Percentiles rank a stretch among this genome's conserved stretches.
Evolutionary conservation across 2,113 vertebrate species (phyloP).

Genomic region (Triplophysa siluroides): DNA sequence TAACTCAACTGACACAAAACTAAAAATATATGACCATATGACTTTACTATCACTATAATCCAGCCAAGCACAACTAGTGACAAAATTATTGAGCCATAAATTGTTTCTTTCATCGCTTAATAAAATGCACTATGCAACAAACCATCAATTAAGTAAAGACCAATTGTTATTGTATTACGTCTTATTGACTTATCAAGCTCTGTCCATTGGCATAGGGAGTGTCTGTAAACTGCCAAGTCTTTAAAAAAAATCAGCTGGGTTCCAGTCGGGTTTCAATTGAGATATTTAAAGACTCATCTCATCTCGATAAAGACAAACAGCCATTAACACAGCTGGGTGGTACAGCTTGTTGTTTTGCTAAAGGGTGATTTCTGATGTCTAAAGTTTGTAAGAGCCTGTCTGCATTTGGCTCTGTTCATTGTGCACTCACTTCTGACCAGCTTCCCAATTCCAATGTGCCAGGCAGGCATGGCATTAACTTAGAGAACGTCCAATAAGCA

Average conservation of each 20-base stretch:
- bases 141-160: neutral
- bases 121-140: neutral
- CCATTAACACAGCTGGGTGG: neutral
- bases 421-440: neutral
- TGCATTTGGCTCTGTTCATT: conserved; percentile 13
- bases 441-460: conserved; percentile 13
- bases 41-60: neutral
- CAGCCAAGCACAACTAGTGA: neutral
- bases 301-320: neutral
- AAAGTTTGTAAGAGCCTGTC: conserved; percentile 4
- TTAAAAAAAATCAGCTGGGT: neutral
- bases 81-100: neutral
- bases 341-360: neutral
- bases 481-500: neutral
- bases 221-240: neutral
- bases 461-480: neutral
- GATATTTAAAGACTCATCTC: neutral
- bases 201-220: neutral
- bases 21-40: neutral
- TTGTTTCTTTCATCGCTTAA: neutral
- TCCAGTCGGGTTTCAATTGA: neutral
- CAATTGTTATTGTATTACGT: neutral
- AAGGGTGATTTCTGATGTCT: conserved; percentile 1
- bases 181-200: neutral
- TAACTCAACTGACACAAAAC: neutral